Evolutionary conservation across 2,888 invertebrate genomes (phyloP), one percentile per base, ranked within the genome.

Genomic region (Pecten maximus): DNA sequence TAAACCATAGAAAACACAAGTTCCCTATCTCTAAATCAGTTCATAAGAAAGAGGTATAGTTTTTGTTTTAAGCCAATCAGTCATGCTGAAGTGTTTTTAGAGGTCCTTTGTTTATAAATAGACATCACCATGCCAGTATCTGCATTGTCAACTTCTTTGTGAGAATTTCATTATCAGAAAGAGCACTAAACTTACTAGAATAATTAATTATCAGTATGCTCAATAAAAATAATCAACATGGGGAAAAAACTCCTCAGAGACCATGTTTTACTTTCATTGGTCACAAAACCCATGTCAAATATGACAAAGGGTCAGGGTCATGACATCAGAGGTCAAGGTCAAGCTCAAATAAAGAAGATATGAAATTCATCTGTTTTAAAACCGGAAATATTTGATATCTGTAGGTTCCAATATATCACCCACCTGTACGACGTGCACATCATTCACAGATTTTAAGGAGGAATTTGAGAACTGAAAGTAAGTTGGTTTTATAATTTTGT

Each of bases 361-460:
- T 44, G 6, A 44, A 44, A 44, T 44, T 44, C 28, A 50, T 19
- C 50, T 19, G 16, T 10, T 16, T 12, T 60, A 6, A 8, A 60
- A 60, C 74, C 3, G 74, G 74, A 74, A 74, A 74, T 74, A 35
- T 23, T 35, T 35, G 35, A 74, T 2, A 54, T 54, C 23, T 54
- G 2, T 19, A 35, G 23, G 54, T n/a, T 54, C 23, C n/a, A 44
- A 44, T 28, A 35, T 28, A 15, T 74, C 15, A 74, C 74, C 74
- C 74, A 74, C 74, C 74, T 74, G 74, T 10, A 74, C 12, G 74
- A 74, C 74, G 35, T 23, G 35, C 74, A 74, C 74, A 74, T 74
- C 74, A 28, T 8, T 74, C 74, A 28, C 28, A 35, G 50, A 74
- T 28, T 74, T 74, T 74, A 74, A 74, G 28, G 35, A 28, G 74